phyloP scores from a whole-genome alignment of 2,888 invertebrate species.

The Lissonota sp. region DNA sequence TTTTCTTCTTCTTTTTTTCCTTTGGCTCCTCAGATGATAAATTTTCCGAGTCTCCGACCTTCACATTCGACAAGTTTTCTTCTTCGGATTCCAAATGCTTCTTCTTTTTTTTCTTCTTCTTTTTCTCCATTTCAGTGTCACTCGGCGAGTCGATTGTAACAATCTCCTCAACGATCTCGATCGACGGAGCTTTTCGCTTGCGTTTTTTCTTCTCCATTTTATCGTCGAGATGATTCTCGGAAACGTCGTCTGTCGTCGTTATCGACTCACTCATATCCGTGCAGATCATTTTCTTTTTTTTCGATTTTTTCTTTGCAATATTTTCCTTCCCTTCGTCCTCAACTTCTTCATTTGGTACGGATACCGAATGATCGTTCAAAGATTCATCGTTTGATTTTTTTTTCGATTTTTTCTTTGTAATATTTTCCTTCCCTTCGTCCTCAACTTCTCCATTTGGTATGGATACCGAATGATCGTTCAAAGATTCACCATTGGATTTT shows the following conservation, averaged over 20 bases:
- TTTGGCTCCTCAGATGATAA: neutral
- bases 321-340: conserved; percentile 12
- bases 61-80: conserved; percentile 1
- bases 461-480: neutral
- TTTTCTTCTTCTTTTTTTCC: conserved; percentile 68
- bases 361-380: neutral
- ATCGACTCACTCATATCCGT: conserved; percentile 16
- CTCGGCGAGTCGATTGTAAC: neutral
- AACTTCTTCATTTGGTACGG: conserved; percentile 2
- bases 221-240: neutral
- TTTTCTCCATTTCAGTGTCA: conserved; percentile 10
- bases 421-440: conserved; percentile 29
- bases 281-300: conserved; percentile 57
- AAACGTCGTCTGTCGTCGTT: neutral
- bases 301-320: conserved; percentile 59
- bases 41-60: conserved; percentile 2
- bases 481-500: neutral
- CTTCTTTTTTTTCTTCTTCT: conserved; percentile 31
- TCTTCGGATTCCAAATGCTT: conserved; percentile 36
- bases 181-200: conserved; percentile 50
- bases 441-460: neutral
- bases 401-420: conserved; percentile 27
- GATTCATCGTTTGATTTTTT: neutral
- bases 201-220: conserved; percentile 61
- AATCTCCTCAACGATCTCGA: neutral